These are phyloP conservation scores for Hyperoplus lanceolatus DNA, from an alignment of 2,797 vertebrate genomes.

Conservation along the genomic window DNA sequence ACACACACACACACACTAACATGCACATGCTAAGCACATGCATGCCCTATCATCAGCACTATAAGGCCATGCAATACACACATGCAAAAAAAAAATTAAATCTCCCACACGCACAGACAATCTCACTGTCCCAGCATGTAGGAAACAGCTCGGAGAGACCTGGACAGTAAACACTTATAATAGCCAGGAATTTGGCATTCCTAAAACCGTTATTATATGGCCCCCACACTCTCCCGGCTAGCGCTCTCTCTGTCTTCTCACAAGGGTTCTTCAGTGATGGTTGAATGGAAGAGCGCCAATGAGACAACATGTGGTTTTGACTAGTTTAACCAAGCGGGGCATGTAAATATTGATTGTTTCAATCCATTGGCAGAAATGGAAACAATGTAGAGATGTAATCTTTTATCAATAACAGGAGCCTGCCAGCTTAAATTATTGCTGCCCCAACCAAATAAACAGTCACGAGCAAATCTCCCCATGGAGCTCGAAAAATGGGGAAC, in stretches of 20 bases:
- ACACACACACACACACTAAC: conserved; percentile 4
- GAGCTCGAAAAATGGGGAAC: conserved; percentile 54
- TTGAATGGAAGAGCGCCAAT: conserved; percentile 63
- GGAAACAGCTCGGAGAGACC: conserved; percentile 69
- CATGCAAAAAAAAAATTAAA: background rate
- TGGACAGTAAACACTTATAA: conserved; percentile 78
- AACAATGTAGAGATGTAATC: conserved; percentile 70
- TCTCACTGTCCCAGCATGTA: conserved; percentile 62
- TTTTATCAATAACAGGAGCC: conserved; percentile 71
- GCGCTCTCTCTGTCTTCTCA: conserved; percentile 34
- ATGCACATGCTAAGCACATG: conserved; percentile 3
- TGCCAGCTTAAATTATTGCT: conserved; percentile 64
- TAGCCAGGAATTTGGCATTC: conserved; percentile 73
- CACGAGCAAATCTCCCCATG: conserved; percentile 42
- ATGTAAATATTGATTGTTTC: conserved; percentile 80
- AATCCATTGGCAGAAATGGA: conserved; percentile 74
- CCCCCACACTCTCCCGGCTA: conserved; percentile 47
- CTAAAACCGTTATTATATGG: conserved; percentile 67
- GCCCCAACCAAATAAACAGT: conserved; percentile 61
- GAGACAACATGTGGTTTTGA: conserved; percentile 74
- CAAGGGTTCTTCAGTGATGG: conserved; percentile 57
- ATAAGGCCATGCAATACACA: conserved; percentile 8
- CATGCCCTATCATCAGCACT: conserved; percentile 20
- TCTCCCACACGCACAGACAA: conserved; percentile 24
- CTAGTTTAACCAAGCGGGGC: conserved; percentile 62